These are phyloP conservation scores for Drosophila atripex DNA, from an alignment of 2,888 invertebrate species.

Conservation along the genomic window DNA sequence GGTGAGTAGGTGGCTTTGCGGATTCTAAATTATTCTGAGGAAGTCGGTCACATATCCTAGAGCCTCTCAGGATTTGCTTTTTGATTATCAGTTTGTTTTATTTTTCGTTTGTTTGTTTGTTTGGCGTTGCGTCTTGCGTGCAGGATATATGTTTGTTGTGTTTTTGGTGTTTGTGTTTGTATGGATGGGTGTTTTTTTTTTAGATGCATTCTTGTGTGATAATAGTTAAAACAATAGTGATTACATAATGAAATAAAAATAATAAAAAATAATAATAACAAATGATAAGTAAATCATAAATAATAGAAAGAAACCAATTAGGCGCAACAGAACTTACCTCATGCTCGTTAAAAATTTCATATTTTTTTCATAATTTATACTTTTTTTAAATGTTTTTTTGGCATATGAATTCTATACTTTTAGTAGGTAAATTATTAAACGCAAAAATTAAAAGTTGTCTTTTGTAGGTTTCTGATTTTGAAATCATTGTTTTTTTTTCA, in stretches of 20 bases:
- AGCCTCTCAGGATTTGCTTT: constrained; percentile 7
- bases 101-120: constrained; percentile 29
- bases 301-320: constrained; percentile 70
- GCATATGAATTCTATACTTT: constrained; percentile 57
- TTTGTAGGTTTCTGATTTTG: constrained; percentile 44
- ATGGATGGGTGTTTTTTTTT: constrained; percentile 21
- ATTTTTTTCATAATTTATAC: constrained; percentile 55
- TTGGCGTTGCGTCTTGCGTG: constrained; percentile 39
- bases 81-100: background rate
- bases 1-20: constrained; percentile 19
- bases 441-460: constrained; percentile 69
- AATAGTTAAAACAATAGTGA: constrained; percentile 32
- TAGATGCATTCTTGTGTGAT: constrained; percentile 19
- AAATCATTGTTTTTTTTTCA: constrained; percentile 35
- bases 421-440: constrained; percentile 64
- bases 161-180: constrained; percentile 18
- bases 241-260: constrained; percentile 48
- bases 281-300: constrained; percentile 40
- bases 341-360: constrained; percentile 70
- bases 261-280: constrained; percentile 39
- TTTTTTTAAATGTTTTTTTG: constrained; percentile 48
- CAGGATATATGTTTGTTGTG: constrained; percentile 17
- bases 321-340: constrained; percentile 83
- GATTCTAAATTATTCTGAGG: constrained; percentile 1
- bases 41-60: constrained; percentile 25